Conservation (phyloP, 2,888 invertebrate species). For the Chrysotoxum bicinctum region DNA sequence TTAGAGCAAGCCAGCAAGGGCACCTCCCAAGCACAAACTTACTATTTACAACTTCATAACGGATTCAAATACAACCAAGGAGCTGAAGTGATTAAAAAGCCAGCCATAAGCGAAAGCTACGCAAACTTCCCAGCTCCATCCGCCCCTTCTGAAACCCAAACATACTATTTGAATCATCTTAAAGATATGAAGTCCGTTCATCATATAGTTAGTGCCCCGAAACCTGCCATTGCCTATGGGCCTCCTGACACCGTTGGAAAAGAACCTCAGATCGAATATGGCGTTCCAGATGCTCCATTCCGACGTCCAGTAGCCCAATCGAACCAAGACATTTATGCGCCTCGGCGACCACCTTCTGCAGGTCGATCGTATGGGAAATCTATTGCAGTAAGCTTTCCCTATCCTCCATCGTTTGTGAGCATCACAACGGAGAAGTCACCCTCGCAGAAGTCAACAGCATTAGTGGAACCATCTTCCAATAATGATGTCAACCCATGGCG, state of each 20-base stretch:
- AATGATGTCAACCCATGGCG: constrained; percentile 54
- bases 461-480: constrained; percentile 14
- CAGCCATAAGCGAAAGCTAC: background rate
- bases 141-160: background rate
- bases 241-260: constrained; percentile 51
- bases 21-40: background rate
- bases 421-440: constrained; percentile 74
- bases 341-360: constrained; percentile 73
- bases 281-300: constrained; percentile 55
- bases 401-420: constrained; percentile 79
- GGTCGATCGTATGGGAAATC: constrained; percentile 59
- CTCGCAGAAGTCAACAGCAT: background rate
- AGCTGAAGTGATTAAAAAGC: background rate
- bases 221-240: constrained; percentile 68
- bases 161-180: constrained; percentile 7
- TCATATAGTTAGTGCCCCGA: background rate
- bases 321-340: constrained; percentile 78
- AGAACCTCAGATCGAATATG: constrained; percentile 36
- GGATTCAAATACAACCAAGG: background rate
- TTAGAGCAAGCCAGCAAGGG: background rate
- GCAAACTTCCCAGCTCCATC: background rate
- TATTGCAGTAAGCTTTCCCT: constrained; percentile 75
- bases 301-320: constrained; percentile 75
- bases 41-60: background rate
- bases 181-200: constrained; percentile 47